These are phyloP conservation scores for Euphonia xanthogaster DNA, from an alignment of 2,797 vertebrate species.

Conservation along the genomic window DNA sequence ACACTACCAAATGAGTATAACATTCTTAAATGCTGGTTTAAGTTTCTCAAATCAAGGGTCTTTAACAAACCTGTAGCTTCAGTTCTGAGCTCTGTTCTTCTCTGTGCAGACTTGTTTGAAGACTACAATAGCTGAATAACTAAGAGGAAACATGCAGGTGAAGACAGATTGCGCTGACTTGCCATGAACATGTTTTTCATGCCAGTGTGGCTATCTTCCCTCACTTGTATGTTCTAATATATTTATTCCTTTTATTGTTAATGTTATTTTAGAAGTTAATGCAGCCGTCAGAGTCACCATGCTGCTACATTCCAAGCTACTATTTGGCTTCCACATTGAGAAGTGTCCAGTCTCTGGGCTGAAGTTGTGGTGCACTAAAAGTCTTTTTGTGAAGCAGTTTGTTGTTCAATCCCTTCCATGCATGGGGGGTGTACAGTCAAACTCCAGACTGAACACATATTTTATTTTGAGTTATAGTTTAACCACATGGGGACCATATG, in stretches of 20 bases:
- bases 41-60: background rate
- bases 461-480: constrained; percentile 29
- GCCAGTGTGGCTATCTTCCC: background rate
- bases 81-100: background rate
- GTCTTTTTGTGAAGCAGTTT: background rate
- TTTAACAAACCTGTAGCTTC: background rate
- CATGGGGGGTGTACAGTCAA: background rate
- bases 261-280: background rate
- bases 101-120: background rate
- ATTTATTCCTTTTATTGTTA: background rate
- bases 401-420: background rate
- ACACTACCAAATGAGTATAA: background rate
- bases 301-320: background rate
- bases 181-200: background rate
- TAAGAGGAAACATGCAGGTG: background rate
- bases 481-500: constrained; percentile 36
- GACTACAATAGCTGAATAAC: background rate
- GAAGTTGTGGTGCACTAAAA: background rate
- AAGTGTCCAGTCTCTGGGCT: background rate
- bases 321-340: background rate
- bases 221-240: background rate
- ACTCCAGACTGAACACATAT: background rate
- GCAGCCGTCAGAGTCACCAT: background rate
- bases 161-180: background rate
- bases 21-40: background rate